These are phyloP conservation scores for Chydorus sphaericus DNA, from an alignment of 2,888 invertebrate species.

Conservation along the genomic window DNA sequence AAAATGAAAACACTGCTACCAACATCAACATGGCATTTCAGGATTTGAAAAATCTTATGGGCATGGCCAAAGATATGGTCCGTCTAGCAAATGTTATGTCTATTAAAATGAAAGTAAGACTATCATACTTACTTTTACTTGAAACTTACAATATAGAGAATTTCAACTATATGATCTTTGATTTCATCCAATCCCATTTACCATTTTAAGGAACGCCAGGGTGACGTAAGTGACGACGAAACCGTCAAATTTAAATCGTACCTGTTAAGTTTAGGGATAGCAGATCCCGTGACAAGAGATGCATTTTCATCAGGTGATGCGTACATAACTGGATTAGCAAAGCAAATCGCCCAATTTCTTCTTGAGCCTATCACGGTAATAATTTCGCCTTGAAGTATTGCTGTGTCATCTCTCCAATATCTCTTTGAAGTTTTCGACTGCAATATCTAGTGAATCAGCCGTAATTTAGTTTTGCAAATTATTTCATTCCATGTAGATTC, in stretches of 20 bases:
- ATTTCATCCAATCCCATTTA: not conserved
- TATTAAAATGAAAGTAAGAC: conserved; percentile 60
- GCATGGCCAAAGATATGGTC: conserved; percentile 96
- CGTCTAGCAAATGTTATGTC: conserved; percentile 79
- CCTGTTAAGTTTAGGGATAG: conserved; percentile 88
- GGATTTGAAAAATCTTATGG: conserved; percentile 86
- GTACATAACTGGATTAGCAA: conserved; percentile 70
- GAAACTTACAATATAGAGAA: no score
- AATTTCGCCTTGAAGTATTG: not conserved
- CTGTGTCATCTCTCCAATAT: not conserved
- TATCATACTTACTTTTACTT: no score
- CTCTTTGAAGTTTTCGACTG: not conserved
- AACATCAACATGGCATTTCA: conserved; percentile 88
- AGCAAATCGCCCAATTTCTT: conserved; percentile 69
- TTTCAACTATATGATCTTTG: not conserved
- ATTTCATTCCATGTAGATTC: no score
- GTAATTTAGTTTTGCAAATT: not conserved
- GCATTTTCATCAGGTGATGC: conserved; percentile 69
- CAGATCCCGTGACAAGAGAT: conserved; percentile 92
- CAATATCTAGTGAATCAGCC: not conserved
- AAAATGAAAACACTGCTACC: conserved; percentile 77
- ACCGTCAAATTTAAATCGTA: conserved; percentile 92
- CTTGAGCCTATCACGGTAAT: conserved; percentile 60
- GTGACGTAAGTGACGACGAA: conserved; percentile 92
- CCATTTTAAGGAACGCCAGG: conserved; percentile 61